Base-by-base conservation (phyloP, 2,888 invertebrate species). In the Fragum fragum region DNA sequence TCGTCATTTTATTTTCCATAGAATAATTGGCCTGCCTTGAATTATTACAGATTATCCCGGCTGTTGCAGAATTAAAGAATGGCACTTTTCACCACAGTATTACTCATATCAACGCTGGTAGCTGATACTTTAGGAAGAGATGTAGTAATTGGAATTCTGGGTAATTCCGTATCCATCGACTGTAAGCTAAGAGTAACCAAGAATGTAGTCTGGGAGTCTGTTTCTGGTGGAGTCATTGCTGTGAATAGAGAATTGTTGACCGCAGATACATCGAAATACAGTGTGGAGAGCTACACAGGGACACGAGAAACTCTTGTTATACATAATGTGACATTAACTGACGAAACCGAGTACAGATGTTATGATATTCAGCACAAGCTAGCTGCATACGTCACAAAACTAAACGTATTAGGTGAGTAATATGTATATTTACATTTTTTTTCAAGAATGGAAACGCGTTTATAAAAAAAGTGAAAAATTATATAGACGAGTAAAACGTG, bases 261-360 rank as follows among this genome's bases (percentile, higher is more conserved):
- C 18, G 53, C 57, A 28, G 69, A 81, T 16, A 68, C 78, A 0
- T 71, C 73, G 9, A 86, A 83, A 26, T 86, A 81, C 53, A 53
- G 71, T 28, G 66, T 86, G 7, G 82, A 83, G 23, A 81, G 47
- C 32, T 83, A 83, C 21, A 70, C 32, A 36, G 74, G 72, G 21
- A 18, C 66, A 59, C 16, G 70, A 32, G 86, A 88, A 32, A 82
- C 84, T 0, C 72, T 89, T 7, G 79, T 85, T 18, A 85, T 89
- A 23, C 85, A 81, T 36, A 68, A 80, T 21, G 68, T 89, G 53
- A 77, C 82, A 1, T 61, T 89, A 21, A 71, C 70, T 32, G 89
- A 89, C 57, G 87, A 89, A 53, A 86, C 79, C 16, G 57, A 69
- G 21, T 88, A 82, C 42, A 61, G 78, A 59, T 89, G 89, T 59